Conservation (phyloP, 1,140 invertebrate genomes). For the Delia radicum region DNA sequence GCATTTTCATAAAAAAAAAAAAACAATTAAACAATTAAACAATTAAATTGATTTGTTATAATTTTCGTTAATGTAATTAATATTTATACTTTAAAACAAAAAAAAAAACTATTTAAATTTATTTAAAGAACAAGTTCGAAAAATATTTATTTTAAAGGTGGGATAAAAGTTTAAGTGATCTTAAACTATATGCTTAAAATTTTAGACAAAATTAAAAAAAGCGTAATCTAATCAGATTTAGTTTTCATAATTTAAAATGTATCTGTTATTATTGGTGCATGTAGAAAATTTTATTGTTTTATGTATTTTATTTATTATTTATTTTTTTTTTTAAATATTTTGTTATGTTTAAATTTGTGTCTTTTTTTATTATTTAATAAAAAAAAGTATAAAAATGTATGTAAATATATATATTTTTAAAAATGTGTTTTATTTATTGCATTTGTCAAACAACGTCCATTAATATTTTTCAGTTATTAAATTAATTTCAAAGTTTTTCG, state of each 20-base stretch:
- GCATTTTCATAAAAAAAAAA: neutral
- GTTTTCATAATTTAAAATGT: too few species aligned
- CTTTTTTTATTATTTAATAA: neutral
- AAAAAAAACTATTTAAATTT: too few species aligned
- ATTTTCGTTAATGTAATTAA: neutral
- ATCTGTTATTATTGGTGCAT: neutral
- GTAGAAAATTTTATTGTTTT: too few species aligned
- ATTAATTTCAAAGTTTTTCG: too few species aligned
- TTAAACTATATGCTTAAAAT: too few species aligned
- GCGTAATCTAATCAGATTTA: too few species aligned
- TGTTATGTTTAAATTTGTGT: neutral
- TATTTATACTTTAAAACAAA: neutral
- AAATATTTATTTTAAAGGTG: neutral
- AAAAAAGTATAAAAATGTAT: neutral
- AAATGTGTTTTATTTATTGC: neutral
- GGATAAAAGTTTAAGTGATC: too few species aligned
- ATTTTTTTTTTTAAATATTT: neutral
- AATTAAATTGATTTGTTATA: neutral
- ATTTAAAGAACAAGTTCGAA: neutral
- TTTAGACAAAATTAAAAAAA: too few species aligned
- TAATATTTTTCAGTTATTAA: too few species aligned
- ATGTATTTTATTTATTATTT: neutral
- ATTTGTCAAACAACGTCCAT: too few species aligned
- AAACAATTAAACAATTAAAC: neutral
- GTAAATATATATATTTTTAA: neutral